Evolutionary conservation across 2,113 vertebrate genomes (phyloP), one percentile per base, ranked within the genome.

Genomic region (Platycercus adscitus): DNA sequence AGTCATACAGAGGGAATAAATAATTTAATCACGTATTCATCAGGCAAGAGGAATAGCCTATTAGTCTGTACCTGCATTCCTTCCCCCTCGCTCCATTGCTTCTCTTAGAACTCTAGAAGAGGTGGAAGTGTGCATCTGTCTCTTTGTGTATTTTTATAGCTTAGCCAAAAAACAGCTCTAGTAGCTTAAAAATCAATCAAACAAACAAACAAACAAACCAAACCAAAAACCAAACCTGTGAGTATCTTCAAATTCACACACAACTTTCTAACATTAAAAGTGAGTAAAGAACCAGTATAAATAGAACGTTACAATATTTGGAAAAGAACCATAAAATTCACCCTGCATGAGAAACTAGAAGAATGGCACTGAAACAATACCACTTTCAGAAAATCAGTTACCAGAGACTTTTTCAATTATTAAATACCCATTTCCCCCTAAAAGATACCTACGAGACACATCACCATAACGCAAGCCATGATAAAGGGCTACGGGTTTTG

Each of bases 11-110:
- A 89, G 94, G 60, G 63, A 94, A 96, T 96, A 94, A 97, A 96
- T 97, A 91, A 97, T 95, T 97, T 90, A 96, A 84, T 96, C 86
- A 85, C 89, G 46, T 73, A 91, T 68, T 97, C 96, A 96, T 95
- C 88, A 97, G 66, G 28, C 75, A 23, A 81, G 44, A 35, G 52
- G 81, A 97, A 90, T 52, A 96, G 83, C 76, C 82, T 86, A 97
- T 96, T 97, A 97, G 93, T 68, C 93, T 81, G 72, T 58, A 94
- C 81, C 93, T 97, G 95, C 66, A 84, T 66, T 95, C 49, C 75
- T 76, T 77, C 65, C 68, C 50, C 70, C 53, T 72, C 58, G 56
- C 49, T 93, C 89, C 64, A 44, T 49, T 68, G 16, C 19, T 1
- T 88, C 61, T 77, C 76, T 85, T 52, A 82, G 9, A 94, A 91